phyloP scores from a whole-genome alignment of 2,888 invertebrate species.

The Salpingus planirostris region DNA sequence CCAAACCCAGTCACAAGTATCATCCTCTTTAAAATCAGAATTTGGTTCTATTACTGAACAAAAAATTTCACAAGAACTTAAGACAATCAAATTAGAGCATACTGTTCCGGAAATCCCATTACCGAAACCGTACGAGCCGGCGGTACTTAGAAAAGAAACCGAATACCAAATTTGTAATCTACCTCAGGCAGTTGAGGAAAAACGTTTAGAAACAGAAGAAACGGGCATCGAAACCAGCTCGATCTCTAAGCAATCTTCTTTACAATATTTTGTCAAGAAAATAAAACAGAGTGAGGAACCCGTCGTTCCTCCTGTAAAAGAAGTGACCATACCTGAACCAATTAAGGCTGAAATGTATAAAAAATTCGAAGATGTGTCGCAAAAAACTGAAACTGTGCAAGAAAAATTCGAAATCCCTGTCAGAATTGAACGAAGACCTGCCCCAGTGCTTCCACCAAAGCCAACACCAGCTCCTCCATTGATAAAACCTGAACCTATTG shows the following conservation, averaged over 20 bases:
- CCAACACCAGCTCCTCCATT: constrained; percentile 25
- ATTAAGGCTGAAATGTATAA: constrained; percentile 39
- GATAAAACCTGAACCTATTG: constrained; percentile 20
- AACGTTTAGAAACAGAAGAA: constrained; percentile 24
- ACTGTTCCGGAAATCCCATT: constrained; percentile 31
- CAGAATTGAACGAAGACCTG: constrained; percentile 4
- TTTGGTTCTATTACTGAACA: constrained; percentile 34
- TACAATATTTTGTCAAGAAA: constrained; percentile 58
- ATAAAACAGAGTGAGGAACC: constrained; percentile 45
- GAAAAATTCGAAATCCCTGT: neutral
- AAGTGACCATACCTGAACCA: constrained; percentile 29
- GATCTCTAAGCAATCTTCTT: constrained; percentile 55
- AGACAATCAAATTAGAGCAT: constrained; percentile 36
- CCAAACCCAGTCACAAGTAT: neutral
- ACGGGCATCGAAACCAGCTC: constrained; percentile 47
- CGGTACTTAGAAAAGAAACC: constrained; percentile 22
- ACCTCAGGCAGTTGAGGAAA: constrained; percentile 20
- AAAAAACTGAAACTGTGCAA: constrained; percentile 13
- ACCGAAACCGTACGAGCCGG: constrained; percentile 25
- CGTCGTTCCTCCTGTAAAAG: constrained; percentile 37
- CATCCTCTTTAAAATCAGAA: constrained; percentile 26
- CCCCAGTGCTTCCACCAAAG: constrained; percentile 19
- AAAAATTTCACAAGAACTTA: constrained; percentile 33
- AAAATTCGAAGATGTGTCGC: constrained; percentile 38
- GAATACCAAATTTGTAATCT: constrained; percentile 24